Evolutionary conservation across 2,888 invertebrate genomes (phyloP).

Genomic region (Diarsia brunnea): DNA sequence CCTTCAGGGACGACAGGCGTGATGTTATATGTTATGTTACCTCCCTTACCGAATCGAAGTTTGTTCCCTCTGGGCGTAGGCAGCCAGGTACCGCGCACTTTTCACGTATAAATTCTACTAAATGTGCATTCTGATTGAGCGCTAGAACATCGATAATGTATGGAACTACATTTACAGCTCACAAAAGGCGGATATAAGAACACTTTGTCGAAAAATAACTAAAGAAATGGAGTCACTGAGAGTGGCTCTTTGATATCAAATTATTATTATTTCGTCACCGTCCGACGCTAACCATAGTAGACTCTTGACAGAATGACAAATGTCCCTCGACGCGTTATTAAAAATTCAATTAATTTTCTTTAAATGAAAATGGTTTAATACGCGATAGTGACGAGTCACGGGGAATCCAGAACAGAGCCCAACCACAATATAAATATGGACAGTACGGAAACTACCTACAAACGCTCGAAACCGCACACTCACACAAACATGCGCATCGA

Average conservation of each 20-base stretch:
- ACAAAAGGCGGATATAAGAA: neutral
- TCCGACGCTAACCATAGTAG: conserved; percentile 23
- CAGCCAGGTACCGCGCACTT: neutral
- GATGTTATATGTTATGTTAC: no score
- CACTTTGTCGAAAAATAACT: neutral
- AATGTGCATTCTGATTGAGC: neutral
- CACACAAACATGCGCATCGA: no score
- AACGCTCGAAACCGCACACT: no score
- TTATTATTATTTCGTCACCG: conserved; percentile 20
- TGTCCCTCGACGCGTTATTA: conserved; percentile 65
- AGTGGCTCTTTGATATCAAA: conserved; percentile 20
- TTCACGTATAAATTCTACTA: neutral
- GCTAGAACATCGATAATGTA: neutral
- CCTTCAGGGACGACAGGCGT: no score
- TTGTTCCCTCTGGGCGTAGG: no score
- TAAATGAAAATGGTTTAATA: conserved; percentile 71
- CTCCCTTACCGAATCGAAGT: no score
- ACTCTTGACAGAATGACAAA: conserved; percentile 62
- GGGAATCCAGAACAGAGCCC: conserved; percentile 33
- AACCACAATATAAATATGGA: no score
- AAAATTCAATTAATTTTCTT: conserved; percentile 74
- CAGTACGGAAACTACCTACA: no score
- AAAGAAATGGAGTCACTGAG: conserved; percentile 16
- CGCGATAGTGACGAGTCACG: conserved; percentile 74
- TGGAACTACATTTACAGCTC: neutral